A percentile compares a stretch with the other conserved stretches of the same genome.
These are phyloP conservation scores for Arctopsyche grandis DNA, from an alignment of 1,140 invertebrate genomes.

Conservation along the genomic window DNA sequence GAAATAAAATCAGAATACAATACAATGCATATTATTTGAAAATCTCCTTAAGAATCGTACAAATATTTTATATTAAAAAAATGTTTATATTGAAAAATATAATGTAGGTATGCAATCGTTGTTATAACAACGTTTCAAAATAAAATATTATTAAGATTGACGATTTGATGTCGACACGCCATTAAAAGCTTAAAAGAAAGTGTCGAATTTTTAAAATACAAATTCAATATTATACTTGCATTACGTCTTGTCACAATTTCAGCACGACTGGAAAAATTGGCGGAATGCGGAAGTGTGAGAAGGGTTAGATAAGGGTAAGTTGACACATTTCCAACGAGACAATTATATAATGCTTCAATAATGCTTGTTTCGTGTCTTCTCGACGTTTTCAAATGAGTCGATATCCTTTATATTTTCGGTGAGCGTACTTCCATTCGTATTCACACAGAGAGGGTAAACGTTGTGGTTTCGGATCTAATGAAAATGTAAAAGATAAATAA, in stretches of 20 bases:
- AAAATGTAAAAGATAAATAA: neutral
- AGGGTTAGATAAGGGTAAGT: constrained; percentile 24
- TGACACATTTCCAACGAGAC: constrained; percentile 20
- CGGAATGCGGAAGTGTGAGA: constrained; percentile 12
- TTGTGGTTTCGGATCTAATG: neutral
- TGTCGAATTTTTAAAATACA: too few species aligned
- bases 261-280: neutral
- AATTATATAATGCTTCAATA: constrained; percentile 13
- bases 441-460: neutral
- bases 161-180: too few species aligned
- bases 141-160: too few species aligned
- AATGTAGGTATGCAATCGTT: too few species aligned
- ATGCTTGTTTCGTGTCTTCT: neutral
- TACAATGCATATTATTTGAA: too few species aligned
- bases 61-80: too few species aligned
- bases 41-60: too few species aligned
- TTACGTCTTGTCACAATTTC: too few species aligned
- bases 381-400: neutral
- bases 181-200: too few species aligned
- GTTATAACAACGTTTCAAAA: too few species aligned
- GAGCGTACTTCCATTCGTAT: neutral
- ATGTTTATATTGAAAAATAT: too few species aligned
- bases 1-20: neutral
- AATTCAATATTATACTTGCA: too few species aligned
- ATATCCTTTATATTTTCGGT: neutral